phyloP scores from a whole-genome alignment of 2,113 vertebrate genomes.

The Bubo scandiacus region DNA sequence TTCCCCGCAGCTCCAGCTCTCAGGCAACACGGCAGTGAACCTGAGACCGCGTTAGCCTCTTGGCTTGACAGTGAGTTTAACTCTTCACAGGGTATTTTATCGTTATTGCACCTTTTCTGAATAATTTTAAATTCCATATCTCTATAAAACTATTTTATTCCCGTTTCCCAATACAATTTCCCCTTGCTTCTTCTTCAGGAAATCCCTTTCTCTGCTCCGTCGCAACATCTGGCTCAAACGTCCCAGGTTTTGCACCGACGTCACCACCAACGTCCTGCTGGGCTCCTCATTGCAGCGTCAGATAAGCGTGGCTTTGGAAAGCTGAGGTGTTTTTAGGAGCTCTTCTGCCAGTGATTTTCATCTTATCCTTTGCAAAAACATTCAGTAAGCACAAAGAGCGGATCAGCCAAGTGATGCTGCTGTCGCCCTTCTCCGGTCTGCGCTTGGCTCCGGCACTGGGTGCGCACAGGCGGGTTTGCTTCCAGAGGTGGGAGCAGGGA shows the following conservation, averaged over 20 bases:
- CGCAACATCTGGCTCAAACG: slow-evolving; percentile 26
- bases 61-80: neutral
- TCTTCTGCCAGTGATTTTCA: slow-evolving; percentile 29
- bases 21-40: neutral
- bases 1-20: slow-evolving; percentile 36
- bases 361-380: slow-evolving; percentile 6
- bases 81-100: slow-evolving; percentile 53
- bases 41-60: neutral
- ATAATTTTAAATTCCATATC: slow-evolving; percentile 56
- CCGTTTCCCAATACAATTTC: slow-evolving; percentile 40
- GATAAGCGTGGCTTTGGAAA: slow-evolving; percentile 38
- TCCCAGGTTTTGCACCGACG: neutral
- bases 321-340: slow-evolving; percentile 41
- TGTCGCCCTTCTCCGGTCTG: slow-evolving; percentile 9
- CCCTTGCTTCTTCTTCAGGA: slow-evolving; percentile 7
- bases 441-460: slow-evolving; percentile 1
- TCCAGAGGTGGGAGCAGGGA: neutral
- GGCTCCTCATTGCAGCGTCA: slow-evolving; percentile 22
- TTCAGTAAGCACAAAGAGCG: slow-evolving; percentile 12
- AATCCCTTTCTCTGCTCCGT: slow-evolving; percentile 35
- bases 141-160: slow-evolving; percentile 53
- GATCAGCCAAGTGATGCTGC: slow-evolving; percentile 10
- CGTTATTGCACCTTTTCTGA: slow-evolving; percentile 40
- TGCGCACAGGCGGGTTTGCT: neutral
- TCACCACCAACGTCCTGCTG: neutral